These are phyloP conservation scores for Rhamphomyia laevipes DNA, from an alignment of 2,888 invertebrate genomes.

Conservation along the genomic window DNA sequence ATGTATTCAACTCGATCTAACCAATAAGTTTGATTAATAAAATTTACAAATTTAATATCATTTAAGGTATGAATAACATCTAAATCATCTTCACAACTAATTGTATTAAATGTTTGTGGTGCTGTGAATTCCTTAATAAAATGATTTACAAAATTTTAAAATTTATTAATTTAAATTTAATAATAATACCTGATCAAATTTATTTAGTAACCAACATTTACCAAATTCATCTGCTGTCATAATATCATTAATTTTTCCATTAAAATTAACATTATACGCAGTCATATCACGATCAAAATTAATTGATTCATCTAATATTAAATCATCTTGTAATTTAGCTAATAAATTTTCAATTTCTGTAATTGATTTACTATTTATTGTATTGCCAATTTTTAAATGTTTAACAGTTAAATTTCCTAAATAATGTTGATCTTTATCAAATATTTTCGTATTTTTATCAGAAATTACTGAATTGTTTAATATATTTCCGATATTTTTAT, in stretches of 20 bases:
- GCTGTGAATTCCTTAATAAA: slow-evolving; percentile 22
- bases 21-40: slow-evolving; percentile 40
- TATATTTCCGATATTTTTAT: not conserved
- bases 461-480: not conserved
- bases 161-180: not conserved
- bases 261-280: slow-evolving; percentile 35
- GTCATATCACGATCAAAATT: slow-evolving; percentile 25
- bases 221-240: slow-evolving; percentile 34
- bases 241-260: slow-evolving; percentile 36
- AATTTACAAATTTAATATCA: slow-evolving; percentile 35
- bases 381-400: slow-evolving; percentile 28
- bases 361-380: slow-evolving; percentile 23
- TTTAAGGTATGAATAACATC: slow-evolving; percentile 32
- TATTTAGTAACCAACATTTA: slow-evolving; percentile 32
- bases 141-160: not conserved
- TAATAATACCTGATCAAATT: slow-evolving; percentile 23
- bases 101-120: slow-evolving; percentile 22
- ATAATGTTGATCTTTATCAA: not conserved
- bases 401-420: slow-evolving; percentile 30
- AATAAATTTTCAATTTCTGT: slow-evolving; percentile 24
- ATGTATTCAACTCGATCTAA: slow-evolving; percentile 39
- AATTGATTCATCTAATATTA: slow-evolving; percentile 29
- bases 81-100: slow-evolving; percentile 19
- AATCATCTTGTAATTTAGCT: slow-evolving; percentile 25
- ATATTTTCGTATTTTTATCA: not conserved